A percentile compares a stretch with the other conserved stretches of the same genome.
Conservation (phyloP, 2,797 vertebrate genomes). For the Helarctos malayanus region DNA sequence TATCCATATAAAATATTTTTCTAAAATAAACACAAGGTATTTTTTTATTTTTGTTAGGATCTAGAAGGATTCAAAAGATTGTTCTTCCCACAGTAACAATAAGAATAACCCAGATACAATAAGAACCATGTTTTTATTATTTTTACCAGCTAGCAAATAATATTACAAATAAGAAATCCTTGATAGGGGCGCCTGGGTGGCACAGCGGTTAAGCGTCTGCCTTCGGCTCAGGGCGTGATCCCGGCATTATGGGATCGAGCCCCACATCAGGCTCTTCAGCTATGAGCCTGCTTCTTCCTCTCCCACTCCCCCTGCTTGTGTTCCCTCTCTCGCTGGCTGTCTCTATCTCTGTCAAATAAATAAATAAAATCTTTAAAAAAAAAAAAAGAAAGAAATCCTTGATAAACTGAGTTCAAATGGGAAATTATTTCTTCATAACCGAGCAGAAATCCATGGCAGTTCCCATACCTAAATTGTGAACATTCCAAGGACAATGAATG, state of each 20-base stretch:
- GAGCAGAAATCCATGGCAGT: neutral
- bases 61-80: slow-evolving; percentile 34
- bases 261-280: too few relatives aligned
- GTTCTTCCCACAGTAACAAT: neutral
- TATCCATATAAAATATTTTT: neutral
- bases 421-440: slow-evolving; percentile 39
- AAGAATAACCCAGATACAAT: slow-evolving; percentile 37
- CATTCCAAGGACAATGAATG: neutral
- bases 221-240: too few relatives aligned
- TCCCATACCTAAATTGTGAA: neutral
- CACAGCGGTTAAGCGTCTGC: too few relatives aligned
- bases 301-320: too few relatives aligned
- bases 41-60: slow-evolving; percentile 20
- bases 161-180: neutral
- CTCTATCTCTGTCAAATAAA: too few relatives aligned
- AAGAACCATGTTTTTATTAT: slow-evolving; percentile 51
- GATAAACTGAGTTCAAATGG: neutral
- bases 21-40: slow-evolving; percentile 43
- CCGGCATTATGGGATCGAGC: too few relatives aligned
- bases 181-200: neutral
- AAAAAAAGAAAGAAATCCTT: neutral
- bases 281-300: too few relatives aligned
- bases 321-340: too few relatives aligned
- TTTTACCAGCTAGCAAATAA: neutral
- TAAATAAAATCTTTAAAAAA: too few relatives aligned